These are phyloP conservation scores for Panorpa germanica DNA, from an alignment of 2,888 invertebrate species.

Conservation along the genomic window DNA sequence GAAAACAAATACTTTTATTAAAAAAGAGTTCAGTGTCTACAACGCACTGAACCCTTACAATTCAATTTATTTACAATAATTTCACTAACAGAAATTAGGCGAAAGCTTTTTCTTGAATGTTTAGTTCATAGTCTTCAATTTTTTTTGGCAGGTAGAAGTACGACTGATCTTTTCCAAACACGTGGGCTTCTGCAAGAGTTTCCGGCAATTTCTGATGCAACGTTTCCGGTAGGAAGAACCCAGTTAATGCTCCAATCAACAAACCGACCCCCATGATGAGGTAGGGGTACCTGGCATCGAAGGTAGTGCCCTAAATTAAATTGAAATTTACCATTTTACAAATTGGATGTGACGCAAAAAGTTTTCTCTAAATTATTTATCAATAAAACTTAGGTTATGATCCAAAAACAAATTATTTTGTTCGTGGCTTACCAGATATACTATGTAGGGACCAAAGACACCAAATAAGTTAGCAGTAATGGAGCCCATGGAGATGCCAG, in stretches of 20 bases:
- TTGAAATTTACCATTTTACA: slow-evolving; percentile 5
- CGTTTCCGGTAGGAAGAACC: slow-evolving; percentile 40
- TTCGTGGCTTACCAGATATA: slow-evolving; percentile 30
- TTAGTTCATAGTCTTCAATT: too few species aligned
- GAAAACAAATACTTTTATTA: too few species aligned
- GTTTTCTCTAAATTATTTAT: neutral
- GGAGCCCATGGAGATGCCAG: slow-evolving; percentile 38
- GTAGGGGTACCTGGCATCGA: slow-evolving; percentile 26
- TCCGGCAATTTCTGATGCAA: slow-evolving; percentile 40
- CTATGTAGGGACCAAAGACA: slow-evolving; percentile 37
- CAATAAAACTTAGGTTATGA: too few species aligned
- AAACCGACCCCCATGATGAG: slow-evolving; percentile 24
- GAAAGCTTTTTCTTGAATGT: too few species aligned
- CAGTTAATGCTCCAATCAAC: slow-evolving; percentile 26
- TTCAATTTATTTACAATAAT: too few species aligned
- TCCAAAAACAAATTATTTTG: too few species aligned
- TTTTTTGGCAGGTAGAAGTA: too few species aligned
- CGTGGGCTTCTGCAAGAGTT: slow-evolving; percentile 37
- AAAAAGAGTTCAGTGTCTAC: too few species aligned
- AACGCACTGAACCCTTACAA: too few species aligned
- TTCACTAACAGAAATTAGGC: too few species aligned
- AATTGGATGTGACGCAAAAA: neutral
- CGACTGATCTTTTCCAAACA: slow-evolving; percentile 31
- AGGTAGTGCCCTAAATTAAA: slow-evolving; percentile 21
- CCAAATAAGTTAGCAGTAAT: slow-evolving; percentile 33